Evolutionary conservation across 2,113 vertebrate species (phyloP), one percentile per base, ranked within the genome.

Genomic region (Oreotragus oreotragus): DNA sequence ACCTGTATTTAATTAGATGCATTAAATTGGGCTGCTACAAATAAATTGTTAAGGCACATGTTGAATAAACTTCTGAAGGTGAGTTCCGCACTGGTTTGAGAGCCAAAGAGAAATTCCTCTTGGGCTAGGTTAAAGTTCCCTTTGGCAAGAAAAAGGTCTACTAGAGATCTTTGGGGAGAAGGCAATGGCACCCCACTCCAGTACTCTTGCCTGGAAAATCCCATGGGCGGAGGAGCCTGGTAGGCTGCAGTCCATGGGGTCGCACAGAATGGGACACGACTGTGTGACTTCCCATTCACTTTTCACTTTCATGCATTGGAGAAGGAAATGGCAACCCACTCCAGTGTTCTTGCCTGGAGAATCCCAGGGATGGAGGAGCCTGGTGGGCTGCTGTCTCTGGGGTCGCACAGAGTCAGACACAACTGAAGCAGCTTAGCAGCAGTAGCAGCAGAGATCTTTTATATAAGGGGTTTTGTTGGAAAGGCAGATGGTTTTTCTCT

Each of bases 401-500:
- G 27, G 6, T 60, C 1, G 1, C 58, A 30, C 13, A 30, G 28
- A 60, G 28, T 30, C 0, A 28, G 13, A 60, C 58, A 62, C 6
- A 6, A 62, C 28, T 62, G 58, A 62, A 62, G 58, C 0, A 2
- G 30, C 58, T 30, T 15, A 60, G 58, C 58, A 30, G 28, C 28
- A 30, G 58, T 28, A 62, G 58, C 58, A 30, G 6, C 58, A 62
- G 28, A 62, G 28, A 62, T 30, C 51, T 70, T 88, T 73, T 51
- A 49, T 84, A 43, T 64, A 33, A 80, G 81, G 36, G 6, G 11
- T 81, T 85, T 95, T 80, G 6, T 15, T 84, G 5, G 25, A 47
- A 81, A 95, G 66, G 70, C n/a, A 66, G 53, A 28, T 96, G 27
- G 36, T 84, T 93, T 94, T 94, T 76, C 73, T 94, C 39, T 90